Evolutionary conservation across 2,797 vertebrate species (phyloP).

Genomic region (Epinephelus awoara): DNA sequence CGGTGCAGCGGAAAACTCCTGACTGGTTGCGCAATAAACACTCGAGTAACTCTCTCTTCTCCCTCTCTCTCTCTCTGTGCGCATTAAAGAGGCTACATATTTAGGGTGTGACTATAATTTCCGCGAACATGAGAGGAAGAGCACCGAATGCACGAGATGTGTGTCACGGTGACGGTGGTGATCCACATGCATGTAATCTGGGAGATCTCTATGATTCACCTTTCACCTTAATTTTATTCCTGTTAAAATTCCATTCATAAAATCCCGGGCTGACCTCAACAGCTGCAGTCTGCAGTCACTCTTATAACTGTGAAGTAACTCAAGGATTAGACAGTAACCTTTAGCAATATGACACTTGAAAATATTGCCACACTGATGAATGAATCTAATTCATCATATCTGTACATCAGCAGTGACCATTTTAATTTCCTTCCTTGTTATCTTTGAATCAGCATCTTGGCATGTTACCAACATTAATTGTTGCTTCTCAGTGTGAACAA

Average conservation of each 20-base stretch:
- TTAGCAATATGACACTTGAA: too few species aligned
- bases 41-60: not conserved
- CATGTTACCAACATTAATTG: not conserved
- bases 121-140: not conserved
- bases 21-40: slow-evolving; percentile 50
- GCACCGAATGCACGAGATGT: not conserved
- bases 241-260: not conserved
- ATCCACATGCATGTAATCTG: not conserved
- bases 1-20: slow-evolving; percentile 12
- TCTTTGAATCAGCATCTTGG: not conserved
- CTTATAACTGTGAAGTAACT: too few species aligned
- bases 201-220: slow-evolving; percentile 1
- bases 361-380: too few species aligned
- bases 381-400: too few species aligned
- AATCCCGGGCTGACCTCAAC: not conserved
- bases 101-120: not conserved
- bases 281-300: not conserved
- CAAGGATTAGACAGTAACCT: too few species aligned
- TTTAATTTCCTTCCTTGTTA: not conserved
- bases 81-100: too few species aligned
- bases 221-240: not conserved
- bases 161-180: slow-evolving; percentile 30
- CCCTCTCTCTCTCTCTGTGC: not conserved
- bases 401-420: not conserved
- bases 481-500: not conserved